Evolutionary conservation across 2,113 vertebrate species (phyloP), one percentile per base, ranked within the genome.

Genomic region (Hyla sarda): DNA sequence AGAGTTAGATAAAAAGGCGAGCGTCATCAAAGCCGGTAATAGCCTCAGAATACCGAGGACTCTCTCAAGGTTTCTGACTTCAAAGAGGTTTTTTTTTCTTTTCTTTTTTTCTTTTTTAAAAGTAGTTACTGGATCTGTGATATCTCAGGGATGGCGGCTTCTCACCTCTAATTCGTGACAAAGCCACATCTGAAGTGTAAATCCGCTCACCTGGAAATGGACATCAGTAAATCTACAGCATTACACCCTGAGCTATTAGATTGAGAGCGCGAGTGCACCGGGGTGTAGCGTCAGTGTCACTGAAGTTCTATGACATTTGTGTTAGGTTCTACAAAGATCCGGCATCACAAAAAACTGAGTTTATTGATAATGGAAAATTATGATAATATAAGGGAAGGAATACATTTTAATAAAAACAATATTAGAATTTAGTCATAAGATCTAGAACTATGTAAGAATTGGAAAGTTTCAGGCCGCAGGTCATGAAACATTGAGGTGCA

Each of bases 1-100:
- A 85, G 41, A 85, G 77, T 58, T 71, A 71, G 28, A 85, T 71
- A 41, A 71, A 77, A 85, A 25, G 41, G 41, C 30, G 52, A 85
- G 48, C 11, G 28, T 50, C 62, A 71, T 79, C 75, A 79, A 71
- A 85, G 58, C 13, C 48, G 67, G 54, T 85, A 79, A 85, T 54
- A 41, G 60, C 23, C 60, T 12, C 37, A 28, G 73, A 84, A 84
- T 76, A 12, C 52, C 1, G 52, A 48, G 72, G 60, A 76, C 41
- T 62, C 72, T 62, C 47, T 84, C 54, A 65, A 45, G 54, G 75
- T 56, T 77, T 71, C 32, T 37, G 23, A 14, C 47, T 65, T 48
- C 32, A 47, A 85, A 85, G 74, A 52, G 28, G 32, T n/a, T 76
- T n/a, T 65, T 71, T 37, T 41, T 37, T 21, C 7, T 21, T 21